Evolutionary conservation across 1,140 invertebrate genomes (phyloP), one percentile per base, ranked within the genome.

Genomic region (Drosophila parvula): DNA sequence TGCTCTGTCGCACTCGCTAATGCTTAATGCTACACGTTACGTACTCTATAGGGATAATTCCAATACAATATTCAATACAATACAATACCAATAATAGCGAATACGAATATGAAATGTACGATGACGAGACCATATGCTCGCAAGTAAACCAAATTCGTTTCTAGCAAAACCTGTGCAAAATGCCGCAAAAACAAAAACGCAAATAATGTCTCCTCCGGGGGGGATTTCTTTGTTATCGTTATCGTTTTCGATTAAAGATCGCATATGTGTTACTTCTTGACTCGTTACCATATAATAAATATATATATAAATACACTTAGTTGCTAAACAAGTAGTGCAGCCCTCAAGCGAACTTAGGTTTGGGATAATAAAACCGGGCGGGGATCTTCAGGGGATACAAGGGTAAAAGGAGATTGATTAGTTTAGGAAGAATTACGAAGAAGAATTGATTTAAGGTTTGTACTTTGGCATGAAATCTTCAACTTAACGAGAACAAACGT

Each of bases 401-500:
- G 45, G 28, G n/a, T 34, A 28, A 38, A 1, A 30, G 38, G 10
- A 2, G 12, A 57, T 86, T 62, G 27, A 78, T 69, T 51, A 64
- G 55, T 65, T 77, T 78, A 83, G 79, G 47, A 50, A 50, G 79
- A 86, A 82, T 88, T 89, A 89, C 68, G 67, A 83, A 78, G 67
- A 83, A 78, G 83, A 88, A 88, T 89, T 89, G 84, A 88, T 88
- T 89, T 89, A 89, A 50, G 68, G 62, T 84, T 88, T 88, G 83
- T 88, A 88, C 83, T 88, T 86, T 88, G 83, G 84, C 83, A 84
- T 80, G 83, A 88, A 88, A 84, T 84, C 86, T 81, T 73, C 60
- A 89, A 89, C 84, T 69, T 81, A 89, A 89, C 84, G 84, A 89
- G 84, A 89, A 89, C 84, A 89, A 89, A 86, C 83, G 83, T 86